These are phyloP conservation scores for Plecturocebus donacophilus DNA, from an alignment of 2,113 vertebrate species.

Conservation along the genomic window DNA sequence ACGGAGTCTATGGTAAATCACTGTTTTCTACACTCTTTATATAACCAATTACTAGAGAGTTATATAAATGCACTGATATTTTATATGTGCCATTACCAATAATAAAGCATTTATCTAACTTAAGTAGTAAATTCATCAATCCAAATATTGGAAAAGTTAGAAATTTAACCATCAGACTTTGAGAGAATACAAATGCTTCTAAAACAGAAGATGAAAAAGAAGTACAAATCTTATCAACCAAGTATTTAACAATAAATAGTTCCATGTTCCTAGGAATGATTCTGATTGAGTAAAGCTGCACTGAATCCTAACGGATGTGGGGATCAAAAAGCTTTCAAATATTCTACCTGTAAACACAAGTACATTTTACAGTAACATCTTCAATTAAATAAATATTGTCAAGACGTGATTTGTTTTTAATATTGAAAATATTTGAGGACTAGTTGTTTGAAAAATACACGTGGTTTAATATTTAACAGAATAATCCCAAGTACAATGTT, in stretches of 20 bases:
- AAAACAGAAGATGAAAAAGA: not conserved
- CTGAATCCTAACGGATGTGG: not conserved
- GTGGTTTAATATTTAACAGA: conserved; percentile 23
- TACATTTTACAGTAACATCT: not conserved
- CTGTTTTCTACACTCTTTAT: not conserved
- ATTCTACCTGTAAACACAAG: not conserved
- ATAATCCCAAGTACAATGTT: not conserved
- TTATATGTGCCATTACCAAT: not conserved
- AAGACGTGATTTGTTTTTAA: not conserved
- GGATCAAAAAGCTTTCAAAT: not conserved
- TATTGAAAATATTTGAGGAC: not conserved
- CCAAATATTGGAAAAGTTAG: conserved; percentile 34
- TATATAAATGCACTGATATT: not conserved
- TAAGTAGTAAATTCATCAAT: not conserved
- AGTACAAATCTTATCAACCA: not conserved
- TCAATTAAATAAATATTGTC: not conserved
- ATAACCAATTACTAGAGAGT: conserved; percentile 21
- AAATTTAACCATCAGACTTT: not conserved
- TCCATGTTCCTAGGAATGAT: not conserved
- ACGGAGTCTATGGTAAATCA: not conserved
- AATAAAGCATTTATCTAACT: conserved; percentile 38
- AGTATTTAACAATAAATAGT: not conserved
- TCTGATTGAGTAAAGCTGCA: not conserved
- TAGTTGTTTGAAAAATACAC: not conserved
- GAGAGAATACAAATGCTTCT: not conserved